phyloP scores from a whole-genome alignment of 2,113 vertebrate species.

The Xiphias gladius region DNA sequence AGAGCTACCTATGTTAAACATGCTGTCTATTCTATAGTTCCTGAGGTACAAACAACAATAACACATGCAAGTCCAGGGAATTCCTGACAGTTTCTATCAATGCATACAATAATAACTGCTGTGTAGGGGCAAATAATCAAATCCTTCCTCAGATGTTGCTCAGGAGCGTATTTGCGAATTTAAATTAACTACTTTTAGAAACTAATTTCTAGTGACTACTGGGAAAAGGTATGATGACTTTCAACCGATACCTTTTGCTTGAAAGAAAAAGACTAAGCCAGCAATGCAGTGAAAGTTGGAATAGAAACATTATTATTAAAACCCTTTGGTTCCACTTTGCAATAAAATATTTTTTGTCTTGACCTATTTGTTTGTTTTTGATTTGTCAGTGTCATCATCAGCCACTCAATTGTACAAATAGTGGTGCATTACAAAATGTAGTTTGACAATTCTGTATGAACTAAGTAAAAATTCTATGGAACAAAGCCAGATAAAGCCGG shows the following conservation, averaged over 20 bases:
- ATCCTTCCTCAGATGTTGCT: conserved; percentile 22
- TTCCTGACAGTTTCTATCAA: conserved; percentile 38
- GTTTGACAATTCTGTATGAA: not conserved
- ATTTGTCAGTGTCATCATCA: conserved; percentile 1
- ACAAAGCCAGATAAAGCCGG: too few relatives aligned
- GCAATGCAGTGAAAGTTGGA: not conserved
- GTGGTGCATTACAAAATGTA: not conserved
- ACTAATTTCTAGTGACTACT: not conserved
- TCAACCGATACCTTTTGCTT: not conserved
- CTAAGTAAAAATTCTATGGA: too few relatives aligned
- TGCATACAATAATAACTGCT: not conserved
- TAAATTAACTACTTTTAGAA: conserved; percentile 7
- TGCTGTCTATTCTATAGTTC: not conserved
- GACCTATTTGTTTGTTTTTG: not conserved
- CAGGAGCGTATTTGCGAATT: conserved; percentile 12
- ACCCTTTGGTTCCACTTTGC: not conserved
- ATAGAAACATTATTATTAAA: not conserved
- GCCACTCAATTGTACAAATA: not conserved
- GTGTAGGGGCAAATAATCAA: not conserved
- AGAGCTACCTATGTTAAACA: conserved; percentile 13
- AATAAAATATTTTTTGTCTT: not conserved
- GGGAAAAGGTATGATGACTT: not conserved
- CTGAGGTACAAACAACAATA: conserved; percentile 26
- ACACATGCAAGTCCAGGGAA: conserved; percentile 19
- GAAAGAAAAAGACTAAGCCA: not conserved